Conservation (phyloP, 2,113 vertebrate species). For the Chiloscyllium plagiosum region DNA sequence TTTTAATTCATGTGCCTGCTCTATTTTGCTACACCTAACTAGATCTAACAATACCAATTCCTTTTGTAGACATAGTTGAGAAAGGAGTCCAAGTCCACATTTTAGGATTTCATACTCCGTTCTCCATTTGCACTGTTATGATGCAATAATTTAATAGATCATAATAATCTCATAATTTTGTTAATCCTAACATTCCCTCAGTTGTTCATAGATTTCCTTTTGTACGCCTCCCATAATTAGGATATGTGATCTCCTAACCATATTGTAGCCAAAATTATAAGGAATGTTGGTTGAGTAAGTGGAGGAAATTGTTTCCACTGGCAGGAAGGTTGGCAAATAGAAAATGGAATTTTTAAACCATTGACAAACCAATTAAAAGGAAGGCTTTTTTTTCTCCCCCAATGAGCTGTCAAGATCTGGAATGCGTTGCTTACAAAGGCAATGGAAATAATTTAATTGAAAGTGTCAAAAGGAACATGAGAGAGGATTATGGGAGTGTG, state of each 20-base stretch:
- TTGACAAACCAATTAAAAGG: neutral
- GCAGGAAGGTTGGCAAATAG: neutral
- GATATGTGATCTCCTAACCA: neutral
- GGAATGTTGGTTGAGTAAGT: neutral
- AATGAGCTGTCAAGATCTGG: neutral
- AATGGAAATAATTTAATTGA: neutral
- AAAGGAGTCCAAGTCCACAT: neutral
- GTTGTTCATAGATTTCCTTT: neutral
- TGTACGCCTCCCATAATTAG: neutral
- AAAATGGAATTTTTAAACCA: neutral
- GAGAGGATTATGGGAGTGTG: neutral
- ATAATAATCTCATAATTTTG: neutral
- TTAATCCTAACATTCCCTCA: neutral
- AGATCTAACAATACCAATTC: neutral
- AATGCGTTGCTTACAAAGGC: neutral
- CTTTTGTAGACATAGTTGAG: neutral
- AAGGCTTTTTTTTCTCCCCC: neutral
- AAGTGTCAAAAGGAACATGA: neutral
- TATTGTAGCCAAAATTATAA: neutral
- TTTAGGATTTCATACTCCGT: neutral
- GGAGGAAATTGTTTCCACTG: neutral
- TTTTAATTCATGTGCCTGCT: neutral
- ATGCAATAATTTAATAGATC: neutral
- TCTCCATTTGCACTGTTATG: neutral
- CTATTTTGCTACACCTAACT: neutral